Evolutionary conservation across 53 echinoderm and acorn worm genomes (phyloP).

Genomic region (Luidia sarsii): DNA sequence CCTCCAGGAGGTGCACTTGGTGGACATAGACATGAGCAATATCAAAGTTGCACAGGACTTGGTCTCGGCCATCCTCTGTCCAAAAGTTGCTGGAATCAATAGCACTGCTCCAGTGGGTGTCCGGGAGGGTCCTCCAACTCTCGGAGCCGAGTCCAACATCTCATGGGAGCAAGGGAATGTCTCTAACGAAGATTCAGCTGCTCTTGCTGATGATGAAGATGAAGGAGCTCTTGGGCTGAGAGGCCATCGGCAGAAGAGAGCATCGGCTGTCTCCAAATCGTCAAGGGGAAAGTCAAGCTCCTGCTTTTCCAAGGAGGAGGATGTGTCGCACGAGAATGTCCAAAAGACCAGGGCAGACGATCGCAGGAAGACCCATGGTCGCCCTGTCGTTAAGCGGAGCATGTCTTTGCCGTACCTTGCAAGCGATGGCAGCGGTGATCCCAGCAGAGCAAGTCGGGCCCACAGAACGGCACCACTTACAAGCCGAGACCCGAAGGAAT

Average conservation of each 20-base stretch:
- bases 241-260: background rate
- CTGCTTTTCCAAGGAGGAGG: slow-evolving; percentile 34
- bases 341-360: background rate
- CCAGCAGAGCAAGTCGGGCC: background rate
- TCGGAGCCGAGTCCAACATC: background rate
- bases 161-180: background rate
- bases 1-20: slow-evolving; percentile 24
- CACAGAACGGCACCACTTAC: no score
- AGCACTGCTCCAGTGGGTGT: background rate
- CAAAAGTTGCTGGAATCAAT: no score
- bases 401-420: slow-evolving; percentile 25
- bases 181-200: background rate
- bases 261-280: background rate
- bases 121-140: background rate
- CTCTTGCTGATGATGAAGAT: background rate
- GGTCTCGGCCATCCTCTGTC: background rate
- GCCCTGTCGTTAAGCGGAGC: slow-evolving; percentile 12
- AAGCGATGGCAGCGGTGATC: slow-evolving; percentile 3
- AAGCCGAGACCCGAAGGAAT: no score
- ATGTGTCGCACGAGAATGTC: background rate
- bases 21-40: slow-evolving; percentile 19
- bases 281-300: background rate
- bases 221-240: background rate
- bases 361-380: background rate
- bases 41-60: slow-evolving; percentile 16